Percentiles rank a stretch among this genome's conserved stretches.
phyloP scores from a whole-genome alignment of 2,888 invertebrate species.

The Zygaena filipendulae region DNA sequence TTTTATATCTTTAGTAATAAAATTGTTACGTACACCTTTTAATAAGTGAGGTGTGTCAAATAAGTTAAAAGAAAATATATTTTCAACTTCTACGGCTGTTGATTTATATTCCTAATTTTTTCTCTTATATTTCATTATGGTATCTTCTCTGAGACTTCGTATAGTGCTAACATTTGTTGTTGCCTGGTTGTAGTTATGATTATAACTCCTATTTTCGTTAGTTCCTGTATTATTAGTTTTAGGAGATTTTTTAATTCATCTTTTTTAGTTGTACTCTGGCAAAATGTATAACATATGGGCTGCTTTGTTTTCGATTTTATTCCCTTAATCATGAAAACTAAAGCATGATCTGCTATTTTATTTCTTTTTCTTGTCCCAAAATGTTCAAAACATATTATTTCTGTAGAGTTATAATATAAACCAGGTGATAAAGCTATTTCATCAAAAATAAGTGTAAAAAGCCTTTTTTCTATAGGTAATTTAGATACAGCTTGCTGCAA shows the following conservation, averaged over 20 bases:
- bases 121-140: constrained; percentile 3
- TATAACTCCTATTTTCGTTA: constrained; percentile 5
- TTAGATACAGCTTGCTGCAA: constrained; percentile 1
- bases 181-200: constrained; percentile 11
- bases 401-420: neutral
- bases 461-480: constrained; percentile 5
- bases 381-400: constrained; percentile 4
- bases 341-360: constrained; percentile 12
- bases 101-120: constrained; percentile 3
- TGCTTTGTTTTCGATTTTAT: constrained; percentile 13
- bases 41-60: constrained; percentile 14
- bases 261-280: constrained; percentile 7
- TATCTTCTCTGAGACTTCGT: constrained; percentile 7
- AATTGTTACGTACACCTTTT: constrained; percentile 16
- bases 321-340: constrained; percentile 12
- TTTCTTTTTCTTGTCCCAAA: neutral
- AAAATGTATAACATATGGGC: constrained; percentile 12
- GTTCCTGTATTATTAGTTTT: constrained; percentile 2
- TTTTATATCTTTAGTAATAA: constrained; percentile 9
- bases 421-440: constrained; percentile 3
- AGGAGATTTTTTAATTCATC: constrained; percentile 7
- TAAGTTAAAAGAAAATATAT: constrained; percentile 9
- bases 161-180: constrained; percentile 9
- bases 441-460: constrained; percentile 5
- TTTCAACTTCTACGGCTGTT: constrained; percentile 6